Evolutionary conservation across 2,113 vertebrate genomes (phyloP), one percentile per base, ranked within the genome.

Genomic region (Saccopteryx bilineata): DNA sequence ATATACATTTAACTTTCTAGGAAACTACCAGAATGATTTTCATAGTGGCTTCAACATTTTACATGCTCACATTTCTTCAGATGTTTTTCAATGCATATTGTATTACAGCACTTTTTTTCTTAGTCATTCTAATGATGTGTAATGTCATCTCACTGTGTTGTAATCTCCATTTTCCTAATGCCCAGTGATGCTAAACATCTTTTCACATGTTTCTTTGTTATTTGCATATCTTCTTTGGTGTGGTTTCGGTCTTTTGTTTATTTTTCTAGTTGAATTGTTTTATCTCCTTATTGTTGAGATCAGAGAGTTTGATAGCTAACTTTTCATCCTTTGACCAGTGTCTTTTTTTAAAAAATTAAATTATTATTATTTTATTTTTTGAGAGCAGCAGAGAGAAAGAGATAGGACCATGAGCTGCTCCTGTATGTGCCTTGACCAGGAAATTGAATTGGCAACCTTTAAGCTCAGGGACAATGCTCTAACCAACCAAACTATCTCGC

Each of bases 151-250:
- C n/a, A 26, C 48, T 86, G 24, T 85, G 24, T 78, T 72, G 21
- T 79, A 46, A 90, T 69, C 46, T 91, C 10, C 46, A 63, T 48
- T 94, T 94, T 71, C 19, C 21, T 79, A 91, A 63, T 90, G 26
- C 46, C 33, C 54, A 19, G 0, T 0, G 2, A 56, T 86, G 24
- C 28, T 95, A 66, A 87, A 33, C 54, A 91, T 86, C 11, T 17
- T 58, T 79, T 66, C 50, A 28, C 58, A 17, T 63, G 17, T 86
- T 88, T 87, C 17, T 54, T 79, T 33, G 28, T 15, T 74, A 81
- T 33, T 15, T 74, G 23, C 23, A 13, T 65, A 66, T 65, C 28
- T 78, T 78, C 52, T n/a, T 74, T 81, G 75, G 58, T 56, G 33
- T 48, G 23, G 9, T 91, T 86, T 78, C 15, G 71, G 0, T 33